Conservation (phyloP, 2,797 vertebrate species). For the Alauda arvensis region DNA sequence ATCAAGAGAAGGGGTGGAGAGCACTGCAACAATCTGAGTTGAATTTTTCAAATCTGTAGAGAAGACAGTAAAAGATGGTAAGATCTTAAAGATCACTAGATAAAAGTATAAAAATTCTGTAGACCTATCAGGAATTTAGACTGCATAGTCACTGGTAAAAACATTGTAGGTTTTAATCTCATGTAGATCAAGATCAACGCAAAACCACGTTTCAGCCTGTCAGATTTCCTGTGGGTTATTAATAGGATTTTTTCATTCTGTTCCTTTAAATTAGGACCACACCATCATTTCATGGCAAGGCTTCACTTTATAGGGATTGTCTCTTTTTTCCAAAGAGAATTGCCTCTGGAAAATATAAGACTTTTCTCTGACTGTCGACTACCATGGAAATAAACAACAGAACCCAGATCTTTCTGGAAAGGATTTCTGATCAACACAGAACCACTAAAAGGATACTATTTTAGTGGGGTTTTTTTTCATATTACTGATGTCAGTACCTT, state of each 20-base stretch:
- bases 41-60: background rate
- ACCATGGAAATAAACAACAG: background rate
- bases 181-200: background rate
- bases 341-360: background rate
- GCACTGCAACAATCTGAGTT: background rate
- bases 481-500: background rate
- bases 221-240: background rate
- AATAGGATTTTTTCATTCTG: background rate
- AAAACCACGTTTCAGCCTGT: background rate
- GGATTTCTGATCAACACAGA: background rate
- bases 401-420: background rate
- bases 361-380: background rate
- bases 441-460: background rate
- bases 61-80: background rate
- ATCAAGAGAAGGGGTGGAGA: background rate
- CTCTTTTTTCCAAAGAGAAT: background rate
- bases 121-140: background rate
- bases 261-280: background rate
- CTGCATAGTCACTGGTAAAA: background rate
- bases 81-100: background rate
- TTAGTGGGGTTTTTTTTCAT: accelerated
- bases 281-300: background rate
- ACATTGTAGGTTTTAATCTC: background rate
- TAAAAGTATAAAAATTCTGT: background rate
- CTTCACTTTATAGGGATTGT: background rate